Evolutionary conservation across 2,888 invertebrate species (phyloP).

Genomic region (Melikaiella ostensackeni): DNA sequence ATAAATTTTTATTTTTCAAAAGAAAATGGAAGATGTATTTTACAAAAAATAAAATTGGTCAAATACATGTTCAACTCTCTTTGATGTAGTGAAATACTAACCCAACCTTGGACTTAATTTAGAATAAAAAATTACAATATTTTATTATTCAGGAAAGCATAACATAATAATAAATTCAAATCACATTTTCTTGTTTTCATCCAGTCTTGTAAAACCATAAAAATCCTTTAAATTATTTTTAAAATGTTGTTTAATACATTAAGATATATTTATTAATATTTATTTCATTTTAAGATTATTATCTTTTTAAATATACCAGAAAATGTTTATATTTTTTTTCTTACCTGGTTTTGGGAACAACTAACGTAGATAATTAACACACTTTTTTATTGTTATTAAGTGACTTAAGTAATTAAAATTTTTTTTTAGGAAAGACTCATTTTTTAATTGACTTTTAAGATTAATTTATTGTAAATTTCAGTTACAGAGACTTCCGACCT

Average conservation of each 20-base stretch:
- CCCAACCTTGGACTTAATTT: conserved; percentile 8
- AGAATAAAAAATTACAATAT: conserved; percentile 12
- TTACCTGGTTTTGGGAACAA: background rate
- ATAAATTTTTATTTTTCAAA: background rate
- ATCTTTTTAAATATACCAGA: too few species aligned
- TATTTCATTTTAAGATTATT: too few species aligned
- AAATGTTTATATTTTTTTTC: background rate
- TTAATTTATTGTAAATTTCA: background rate
- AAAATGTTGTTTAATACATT: too few species aligned
- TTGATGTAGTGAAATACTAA: background rate
- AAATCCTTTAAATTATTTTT: too few species aligned
- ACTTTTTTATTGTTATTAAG: background rate
- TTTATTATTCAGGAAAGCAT: background rate
- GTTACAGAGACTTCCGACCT: conserved; percentile 1
- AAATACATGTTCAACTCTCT: background rate
- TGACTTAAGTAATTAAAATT: background rate
- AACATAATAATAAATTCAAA: background rate
- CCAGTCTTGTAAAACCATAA: background rate
- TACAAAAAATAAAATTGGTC: background rate
- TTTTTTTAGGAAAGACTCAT: background rate
- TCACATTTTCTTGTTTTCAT: background rate
- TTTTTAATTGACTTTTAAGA: background rate
- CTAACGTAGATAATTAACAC: background rate
- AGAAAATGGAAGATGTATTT: background rate
- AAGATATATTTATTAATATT: background rate